Percentiles rank a stretch among this genome's conserved stretches.
Evolutionary conservation across 2,797 vertebrate species (phyloP).

Genomic region (Sarcophilus harrisii): DNA sequence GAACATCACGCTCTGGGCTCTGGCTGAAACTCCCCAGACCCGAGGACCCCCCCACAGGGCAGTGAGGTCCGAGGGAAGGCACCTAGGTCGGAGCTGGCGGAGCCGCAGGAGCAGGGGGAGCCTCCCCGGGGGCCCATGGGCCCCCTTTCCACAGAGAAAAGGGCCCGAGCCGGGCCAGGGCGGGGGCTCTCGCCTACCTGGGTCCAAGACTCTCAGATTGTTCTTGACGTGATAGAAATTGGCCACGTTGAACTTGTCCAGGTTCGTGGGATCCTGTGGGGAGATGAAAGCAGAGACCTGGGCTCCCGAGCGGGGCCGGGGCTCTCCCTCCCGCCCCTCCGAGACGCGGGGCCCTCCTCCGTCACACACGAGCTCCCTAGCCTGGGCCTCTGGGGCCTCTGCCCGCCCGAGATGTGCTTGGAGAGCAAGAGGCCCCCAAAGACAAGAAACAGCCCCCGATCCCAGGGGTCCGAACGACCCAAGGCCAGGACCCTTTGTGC

Average conservation of each 20-base stretch:
- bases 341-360: accelerated
- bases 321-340: background rate
- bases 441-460: too few relatives aligned
- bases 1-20: too few relatives aligned
- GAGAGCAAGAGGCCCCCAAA: too few relatives aligned
- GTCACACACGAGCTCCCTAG: background rate
- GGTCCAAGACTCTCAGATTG: constrained; percentile 94
- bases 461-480: accelerated
- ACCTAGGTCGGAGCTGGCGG: background rate
- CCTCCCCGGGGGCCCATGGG: background rate
- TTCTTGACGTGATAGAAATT: constrained; percentile 97
- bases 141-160: background rate
- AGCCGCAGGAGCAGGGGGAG: too few relatives aligned
- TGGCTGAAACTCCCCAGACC: background rate
- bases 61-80: accelerated
- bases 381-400: too few relatives aligned
- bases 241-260: constrained; percentile 99
- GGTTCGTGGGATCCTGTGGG: constrained; percentile 93
- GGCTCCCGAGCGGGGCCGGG: background rate
- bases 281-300: background rate
- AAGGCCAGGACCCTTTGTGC: accelerated
- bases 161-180: background rate
- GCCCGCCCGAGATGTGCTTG: background rate
- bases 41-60: background rate
- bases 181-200: constrained; percentile 85